Percentiles rank a stretch among this genome's conserved stretches.
Evolutionary conservation across 2,797 vertebrate species (phyloP).

Genomic region (Allobates femoralis): DNA sequence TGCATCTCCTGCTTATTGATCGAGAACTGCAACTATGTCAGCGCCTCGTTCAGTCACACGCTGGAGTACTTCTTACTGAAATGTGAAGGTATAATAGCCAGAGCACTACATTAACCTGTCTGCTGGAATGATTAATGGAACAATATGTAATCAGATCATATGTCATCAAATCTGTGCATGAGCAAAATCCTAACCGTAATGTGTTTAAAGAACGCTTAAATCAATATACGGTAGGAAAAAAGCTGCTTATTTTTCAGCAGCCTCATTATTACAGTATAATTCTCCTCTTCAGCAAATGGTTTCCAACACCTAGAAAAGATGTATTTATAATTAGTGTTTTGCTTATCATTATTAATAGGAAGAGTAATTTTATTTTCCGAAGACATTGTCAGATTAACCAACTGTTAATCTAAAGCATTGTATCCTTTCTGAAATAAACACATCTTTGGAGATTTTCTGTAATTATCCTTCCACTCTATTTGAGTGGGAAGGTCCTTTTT

Average conservation of each 20-base stretch:
- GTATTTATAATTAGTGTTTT: not conserved
- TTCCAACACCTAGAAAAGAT: not conserved
- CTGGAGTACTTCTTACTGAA: constrained; percentile 87
- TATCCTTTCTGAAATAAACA: too few relatives aligned
- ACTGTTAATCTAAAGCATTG: too few relatives aligned
- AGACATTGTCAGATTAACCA: too few relatives aligned
- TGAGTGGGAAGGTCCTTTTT: too few relatives aligned
- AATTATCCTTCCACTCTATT: too few relatives aligned
- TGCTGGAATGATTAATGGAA: constrained; percentile 14
- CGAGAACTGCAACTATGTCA: constrained; percentile 89
- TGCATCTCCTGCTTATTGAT: constrained; percentile 92
- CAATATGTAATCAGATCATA: not conserved
- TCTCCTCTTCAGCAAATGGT: not conserved
- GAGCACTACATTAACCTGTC: constrained; percentile 9
- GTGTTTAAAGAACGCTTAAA: not conserved
- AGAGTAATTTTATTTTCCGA: too few relatives aligned
- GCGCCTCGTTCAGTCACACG: constrained; percentile 88
- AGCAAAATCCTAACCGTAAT: constrained; percentile 8
- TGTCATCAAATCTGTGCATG: not conserved
- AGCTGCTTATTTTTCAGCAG: not conserved
- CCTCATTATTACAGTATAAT: not conserved
- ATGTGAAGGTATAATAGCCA: constrained; percentile 86
- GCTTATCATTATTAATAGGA: not conserved
- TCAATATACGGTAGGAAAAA: not conserved
- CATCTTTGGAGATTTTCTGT: too few relatives aligned